Evolutionary conservation across 2,797 vertebrate genomes (phyloP).

Genomic region (Gambelia wislizenii): DNA sequence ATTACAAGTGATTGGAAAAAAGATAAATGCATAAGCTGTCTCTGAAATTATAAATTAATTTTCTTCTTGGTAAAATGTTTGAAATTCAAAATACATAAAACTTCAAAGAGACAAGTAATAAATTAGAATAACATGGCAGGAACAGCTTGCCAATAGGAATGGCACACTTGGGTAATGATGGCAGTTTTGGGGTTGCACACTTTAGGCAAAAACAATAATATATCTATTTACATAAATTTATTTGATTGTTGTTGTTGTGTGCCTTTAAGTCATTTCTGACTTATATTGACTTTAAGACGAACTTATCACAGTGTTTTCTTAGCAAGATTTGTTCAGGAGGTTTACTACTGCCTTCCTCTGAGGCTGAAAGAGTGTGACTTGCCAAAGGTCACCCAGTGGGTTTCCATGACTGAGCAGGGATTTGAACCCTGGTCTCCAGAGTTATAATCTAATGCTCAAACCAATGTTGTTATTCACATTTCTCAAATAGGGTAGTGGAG

Average conservation of each 20-base stretch:
- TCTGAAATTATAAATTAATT: neutral
- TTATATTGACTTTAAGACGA: no score
- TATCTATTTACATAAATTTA: no score
- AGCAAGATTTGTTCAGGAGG: neutral
- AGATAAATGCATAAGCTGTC: neutral
- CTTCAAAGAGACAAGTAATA: neutral
- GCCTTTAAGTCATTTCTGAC: no score
- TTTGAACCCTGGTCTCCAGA: no score
- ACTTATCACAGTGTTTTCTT: no score
- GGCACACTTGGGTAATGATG: no score
- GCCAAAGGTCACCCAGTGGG: no score
- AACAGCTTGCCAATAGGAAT: neutral
- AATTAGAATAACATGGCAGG: neutral
- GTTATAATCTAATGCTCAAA: no score
- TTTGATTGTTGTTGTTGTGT: no score
- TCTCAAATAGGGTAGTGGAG: neutral
- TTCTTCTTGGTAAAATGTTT: neutral
- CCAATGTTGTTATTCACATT: neutral
- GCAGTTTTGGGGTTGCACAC: rapidly evolving
- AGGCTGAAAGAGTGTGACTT: no score
- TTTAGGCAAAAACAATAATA: neutral
- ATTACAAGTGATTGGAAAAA: neutral
- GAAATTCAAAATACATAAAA: neutral
- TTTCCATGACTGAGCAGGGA: no score
- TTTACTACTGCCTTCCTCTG: no score